Conservation (phyloP, 2,797 vertebrate genomes). For the Cetoscarus ocellatus region DNA sequence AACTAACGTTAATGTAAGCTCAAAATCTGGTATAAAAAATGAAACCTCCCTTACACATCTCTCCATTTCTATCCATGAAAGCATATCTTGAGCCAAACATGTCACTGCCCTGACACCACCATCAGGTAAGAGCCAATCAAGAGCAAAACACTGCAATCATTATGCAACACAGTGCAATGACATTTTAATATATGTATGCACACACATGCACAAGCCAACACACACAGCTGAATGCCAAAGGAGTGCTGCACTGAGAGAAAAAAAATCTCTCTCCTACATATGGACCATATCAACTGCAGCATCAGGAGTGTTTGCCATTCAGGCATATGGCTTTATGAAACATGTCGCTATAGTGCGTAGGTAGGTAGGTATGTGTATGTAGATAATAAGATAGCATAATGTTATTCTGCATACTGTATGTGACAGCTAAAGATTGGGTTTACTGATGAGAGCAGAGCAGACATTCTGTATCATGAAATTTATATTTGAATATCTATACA, state of each 20-base stretch:
- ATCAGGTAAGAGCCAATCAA: constrained; percentile 50
- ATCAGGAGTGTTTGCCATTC: background rate
- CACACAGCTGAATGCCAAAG: constrained; percentile 38
- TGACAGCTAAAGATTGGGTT: background rate
- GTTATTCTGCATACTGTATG: background rate
- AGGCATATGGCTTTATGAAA: constrained; percentile 9
- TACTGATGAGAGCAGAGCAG: background rate
- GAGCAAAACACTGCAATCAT: constrained; percentile 69
- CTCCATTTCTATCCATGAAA: constrained; percentile 8
- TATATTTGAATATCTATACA: background rate
- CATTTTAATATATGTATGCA: constrained; percentile 50
- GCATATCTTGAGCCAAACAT: constrained; percentile 27
- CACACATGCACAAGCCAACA: constrained; percentile 34
- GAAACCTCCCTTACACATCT: no score
- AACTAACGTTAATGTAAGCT: no score
- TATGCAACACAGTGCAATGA: constrained; percentile 68
- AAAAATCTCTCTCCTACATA: constrained; percentile 14
- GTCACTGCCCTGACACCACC: constrained; percentile 19
- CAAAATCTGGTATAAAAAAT: no score
- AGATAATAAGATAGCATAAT: background rate
- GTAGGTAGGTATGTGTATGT: background rate
- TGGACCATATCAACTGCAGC: constrained; percentile 25
- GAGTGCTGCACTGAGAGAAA: constrained; percentile 26
- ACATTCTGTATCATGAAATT: background rate
- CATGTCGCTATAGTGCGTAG: background rate